These are phyloP conservation scores for Belonocnema kinseyi DNA, from an alignment of 1,140 invertebrate species.

Conservation along the genomic window DNA sequence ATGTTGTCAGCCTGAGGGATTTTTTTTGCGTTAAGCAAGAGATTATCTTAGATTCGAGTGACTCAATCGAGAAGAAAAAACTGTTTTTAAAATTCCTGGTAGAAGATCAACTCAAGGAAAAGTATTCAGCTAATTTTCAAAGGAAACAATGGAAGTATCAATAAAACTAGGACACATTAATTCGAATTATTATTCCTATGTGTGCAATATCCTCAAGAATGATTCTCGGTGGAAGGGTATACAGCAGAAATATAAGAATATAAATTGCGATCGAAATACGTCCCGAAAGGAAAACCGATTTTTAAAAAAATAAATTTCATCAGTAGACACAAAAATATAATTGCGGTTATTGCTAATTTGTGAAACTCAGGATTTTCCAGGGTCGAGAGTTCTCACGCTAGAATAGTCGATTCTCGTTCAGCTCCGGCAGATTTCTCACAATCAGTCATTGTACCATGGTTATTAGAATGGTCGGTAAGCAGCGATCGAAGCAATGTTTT, in stretches of 20 bases:
- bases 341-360: not conserved
- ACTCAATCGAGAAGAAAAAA: conserved; percentile 2
- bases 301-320: not conserved
- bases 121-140: conserved; percentile 12
- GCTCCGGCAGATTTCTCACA: conserved; percentile 22
- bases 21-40: not conserved
- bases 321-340: not conserved
- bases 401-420: conserved; percentile 26
- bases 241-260: not conserved
- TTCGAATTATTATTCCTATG: not conserved
- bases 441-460: conserved; percentile 6
- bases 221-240: not conserved
- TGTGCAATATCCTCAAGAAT: not conserved
- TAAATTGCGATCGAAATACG: not conserved
- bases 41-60: not conserved
- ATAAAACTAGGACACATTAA: conserved; percentile 14
- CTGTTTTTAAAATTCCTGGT: not conserved
- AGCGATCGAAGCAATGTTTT: conserved; percentile 8
- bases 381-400: conserved; percentile 25
- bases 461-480: conserved; percentile 1
- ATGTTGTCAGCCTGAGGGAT: not conserved
- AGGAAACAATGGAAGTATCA: conserved; percentile 22
- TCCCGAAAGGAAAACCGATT: not conserved
- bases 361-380: not conserved
- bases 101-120: not conserved